Evolutionary conservation across 1,140 invertebrate species (phyloP).

Genomic region (Pseudobourletiella spinata): DNA sequence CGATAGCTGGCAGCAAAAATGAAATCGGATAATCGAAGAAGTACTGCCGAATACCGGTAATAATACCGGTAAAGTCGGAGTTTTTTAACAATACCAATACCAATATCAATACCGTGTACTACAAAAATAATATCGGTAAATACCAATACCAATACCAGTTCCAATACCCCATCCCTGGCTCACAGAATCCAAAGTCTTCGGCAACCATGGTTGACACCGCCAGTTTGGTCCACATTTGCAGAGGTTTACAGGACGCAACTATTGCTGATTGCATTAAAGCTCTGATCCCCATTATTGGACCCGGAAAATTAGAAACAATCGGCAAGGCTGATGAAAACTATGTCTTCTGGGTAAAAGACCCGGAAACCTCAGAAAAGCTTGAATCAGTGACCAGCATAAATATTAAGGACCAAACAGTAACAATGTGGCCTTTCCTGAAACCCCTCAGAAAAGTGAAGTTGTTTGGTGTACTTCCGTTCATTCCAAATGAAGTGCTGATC

Average conservation of each 20-base stretch:
- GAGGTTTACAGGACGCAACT: neutral
- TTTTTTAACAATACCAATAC: too few species aligned
- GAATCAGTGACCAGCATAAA: neutral
- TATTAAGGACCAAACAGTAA: neutral
- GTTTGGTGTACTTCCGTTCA: neutral
- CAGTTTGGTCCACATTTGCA: too few species aligned
- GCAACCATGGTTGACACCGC: too few species aligned
- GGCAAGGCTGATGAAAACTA: neutral
- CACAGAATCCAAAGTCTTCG: too few species aligned
- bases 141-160: too few species aligned
- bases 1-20: too few species aligned
- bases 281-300: neutral
- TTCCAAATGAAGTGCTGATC: neutral
- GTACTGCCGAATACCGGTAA: too few species aligned
- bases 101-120: too few species aligned
- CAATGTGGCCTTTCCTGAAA: neutral
- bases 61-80: too few species aligned
- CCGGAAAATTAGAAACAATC: neutral
- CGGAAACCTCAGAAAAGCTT: neutral
- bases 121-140: too few species aligned
- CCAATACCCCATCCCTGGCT: too few species aligned
- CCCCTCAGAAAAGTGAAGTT: neutral
- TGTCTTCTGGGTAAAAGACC: neutral
- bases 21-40: too few species aligned
- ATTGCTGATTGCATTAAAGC: neutral